phyloP scores from a whole-genome alignment of 2,797 vertebrate genomes.

The Iguana delicatissima region DNA sequence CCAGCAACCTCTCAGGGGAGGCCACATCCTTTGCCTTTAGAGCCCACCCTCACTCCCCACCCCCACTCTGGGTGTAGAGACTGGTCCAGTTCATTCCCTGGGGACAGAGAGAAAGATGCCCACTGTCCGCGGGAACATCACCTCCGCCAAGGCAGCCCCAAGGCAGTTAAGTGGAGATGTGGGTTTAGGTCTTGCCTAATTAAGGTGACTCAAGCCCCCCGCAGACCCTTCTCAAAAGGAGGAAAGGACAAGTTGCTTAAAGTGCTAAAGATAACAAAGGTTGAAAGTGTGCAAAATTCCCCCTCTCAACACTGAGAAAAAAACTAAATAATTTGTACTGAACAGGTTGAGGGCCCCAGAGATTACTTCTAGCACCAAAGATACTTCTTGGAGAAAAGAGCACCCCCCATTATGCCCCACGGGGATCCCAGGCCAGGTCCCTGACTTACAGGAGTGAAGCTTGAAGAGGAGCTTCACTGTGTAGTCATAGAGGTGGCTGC shows the following conservation, averaged over 20 bases:
- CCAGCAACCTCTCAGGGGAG: too few species aligned
- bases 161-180: too few species aligned
- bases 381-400: too few species aligned
- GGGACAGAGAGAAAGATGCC: too few species aligned
- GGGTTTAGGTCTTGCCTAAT: neutral
- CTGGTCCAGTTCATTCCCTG: too few species aligned
- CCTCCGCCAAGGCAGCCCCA: too few species aligned
- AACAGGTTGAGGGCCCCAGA: too few species aligned
- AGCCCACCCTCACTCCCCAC: neutral
- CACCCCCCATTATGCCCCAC: too few species aligned
- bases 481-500: conserved; percentile 98
- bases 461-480: conserved; percentile 98
- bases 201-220: neutral
- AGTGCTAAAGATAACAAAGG: neutral
- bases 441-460: conserved; percentile 95
- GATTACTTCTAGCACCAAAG: too few species aligned
- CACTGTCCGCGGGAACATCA: too few species aligned
- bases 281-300: neutral
- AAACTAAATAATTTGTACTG: neutral
- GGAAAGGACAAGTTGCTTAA: neutral
- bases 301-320: neutral
- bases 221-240: neutral
- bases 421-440: neutral
- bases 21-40: neutral
- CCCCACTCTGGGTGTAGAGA: neutral